These are phyloP conservation scores for Enteromius mattozi DNA, from an alignment of 2,797 vertebrate species.

Conservation along the genomic window DNA sequence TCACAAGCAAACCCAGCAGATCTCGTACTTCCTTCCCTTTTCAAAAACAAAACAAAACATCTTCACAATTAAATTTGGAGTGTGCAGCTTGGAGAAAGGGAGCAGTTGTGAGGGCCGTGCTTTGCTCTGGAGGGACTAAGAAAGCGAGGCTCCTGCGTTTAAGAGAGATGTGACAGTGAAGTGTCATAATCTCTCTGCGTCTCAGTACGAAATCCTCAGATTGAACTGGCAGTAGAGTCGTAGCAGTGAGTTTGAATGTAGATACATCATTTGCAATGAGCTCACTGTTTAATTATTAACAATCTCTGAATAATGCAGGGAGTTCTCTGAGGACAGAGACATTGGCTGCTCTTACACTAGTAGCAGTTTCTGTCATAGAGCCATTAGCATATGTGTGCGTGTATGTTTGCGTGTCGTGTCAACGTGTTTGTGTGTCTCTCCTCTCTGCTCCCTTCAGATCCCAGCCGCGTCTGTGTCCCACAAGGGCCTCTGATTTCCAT, in stretches of 20 bases:
- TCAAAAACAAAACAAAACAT: neutral
- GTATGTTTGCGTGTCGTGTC: conserved; percentile 32
- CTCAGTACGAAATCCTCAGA: conserved; percentile 20
- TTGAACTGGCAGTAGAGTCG: conserved; percentile 37
- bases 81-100: neutral
- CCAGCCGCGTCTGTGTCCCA: conserved; percentile 44
- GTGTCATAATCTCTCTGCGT: conserved; percentile 40
- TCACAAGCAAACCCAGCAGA: neutral
- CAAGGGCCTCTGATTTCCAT: conserved; percentile 54
- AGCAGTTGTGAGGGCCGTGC: neutral
- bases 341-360: conserved; percentile 48
- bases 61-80: neutral
- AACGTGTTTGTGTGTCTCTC: conserved; percentile 40
- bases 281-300: conserved; percentile 61
- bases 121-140: neutral
- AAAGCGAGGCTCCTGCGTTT: conserved; percentile 18
- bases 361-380: conserved; percentile 49
- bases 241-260: conserved; percentile 49
- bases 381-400: conserved; percentile 15
- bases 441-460: conserved; percentile 55
- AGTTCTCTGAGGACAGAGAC: conserved; percentile 42
- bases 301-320: conserved; percentile 55
- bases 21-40: neutral
- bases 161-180: conserved; percentile 40
- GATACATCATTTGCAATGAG: conserved; percentile 57